Conservation (phyloP, 2,113 vertebrate species). For the Indicator indicator region DNA sequence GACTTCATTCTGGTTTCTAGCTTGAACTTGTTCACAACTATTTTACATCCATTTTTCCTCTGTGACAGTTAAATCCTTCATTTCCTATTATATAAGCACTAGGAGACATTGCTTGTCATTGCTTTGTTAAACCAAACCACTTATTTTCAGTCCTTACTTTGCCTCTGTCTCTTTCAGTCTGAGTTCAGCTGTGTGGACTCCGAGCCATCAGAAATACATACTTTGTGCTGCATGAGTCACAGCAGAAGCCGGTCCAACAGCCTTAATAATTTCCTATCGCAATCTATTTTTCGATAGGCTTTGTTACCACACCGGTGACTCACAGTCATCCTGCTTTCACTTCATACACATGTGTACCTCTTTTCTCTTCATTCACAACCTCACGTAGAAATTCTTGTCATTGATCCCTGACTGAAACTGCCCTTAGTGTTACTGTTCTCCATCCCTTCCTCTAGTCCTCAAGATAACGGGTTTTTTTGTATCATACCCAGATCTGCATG, state of each 20-base stretch:
- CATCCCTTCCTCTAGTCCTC: not conserved
- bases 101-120: not conserved
- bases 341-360: not conserved
- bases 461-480: not conserved
- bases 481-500: not conserved
- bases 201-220: not conserved
- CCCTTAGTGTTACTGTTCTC: not conserved
- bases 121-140: not conserved
- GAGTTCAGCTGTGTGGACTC: not conserved
- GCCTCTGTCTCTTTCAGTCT: not conserved
- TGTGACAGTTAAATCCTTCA: not conserved
- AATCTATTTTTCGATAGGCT: not conserved
- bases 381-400: not conserved
- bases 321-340: not conserved
- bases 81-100: not conserved
- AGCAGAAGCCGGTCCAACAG: not conserved
- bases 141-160: not conserved
- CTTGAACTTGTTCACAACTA: not conserved
- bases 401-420: not conserved
- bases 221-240: slow-evolving; percentile 3
- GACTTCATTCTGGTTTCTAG: not conserved
- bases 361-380: not conserved
- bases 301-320: not conserved
- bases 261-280: slow-evolving; percentile 32
- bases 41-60: not conserved